Base-by-base conservation (phyloP, 2,797 vertebrate species). In the Micromesistius poutassou region DNA sequence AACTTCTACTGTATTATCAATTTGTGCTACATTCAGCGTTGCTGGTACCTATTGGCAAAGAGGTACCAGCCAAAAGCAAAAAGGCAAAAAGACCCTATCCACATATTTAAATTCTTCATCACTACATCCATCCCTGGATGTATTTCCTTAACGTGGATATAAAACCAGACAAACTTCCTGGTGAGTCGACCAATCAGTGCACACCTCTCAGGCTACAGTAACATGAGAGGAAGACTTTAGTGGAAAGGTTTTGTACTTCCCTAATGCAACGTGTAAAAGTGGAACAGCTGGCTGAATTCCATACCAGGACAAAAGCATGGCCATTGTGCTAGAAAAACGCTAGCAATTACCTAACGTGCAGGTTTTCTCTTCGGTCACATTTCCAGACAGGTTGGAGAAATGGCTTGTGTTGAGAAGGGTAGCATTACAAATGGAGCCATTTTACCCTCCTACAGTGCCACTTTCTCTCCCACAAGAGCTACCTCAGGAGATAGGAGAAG, bases 281-380 rank as follows among this genome's bases (percentile, higher is more conserved):
- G 80, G 88, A 89, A 50, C 89, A 85, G 75, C 80, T 92, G 91
- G 89, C 86, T 46, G 30, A 33, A 42, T 75, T 88, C 88, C 89
- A 91, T 55, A 30, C 19, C 5, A 28, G 75, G 74, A 91, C 88
- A 88, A 91, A 87, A 83, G 87, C 79, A 83, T 73, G 74, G 76
- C 75, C 70, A 46, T 50, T 72, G 36, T 79, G 73, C 46, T 73
- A 25, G 78, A 38, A 83, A 85, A 87, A 87, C 71, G 4, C 42
- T 75, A 9, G 79, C 81, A 91, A 92, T 93, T 91, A 92, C 81
- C 82, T 80, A 84, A 90, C 85, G 76, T 30, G 74, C 75, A 40
- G 12, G 66, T 85, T 89, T 50, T 66, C 76, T 86, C 86, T 80
- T 1, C 8, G 76, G 22, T 62, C 2, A 25, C n/a, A 66, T 28